Percentiles rank a stretch among this genome's conserved stretches.
phyloP scores from a whole-genome alignment of 2,888 invertebrate species.

The Morinoia aosen region DNA sequence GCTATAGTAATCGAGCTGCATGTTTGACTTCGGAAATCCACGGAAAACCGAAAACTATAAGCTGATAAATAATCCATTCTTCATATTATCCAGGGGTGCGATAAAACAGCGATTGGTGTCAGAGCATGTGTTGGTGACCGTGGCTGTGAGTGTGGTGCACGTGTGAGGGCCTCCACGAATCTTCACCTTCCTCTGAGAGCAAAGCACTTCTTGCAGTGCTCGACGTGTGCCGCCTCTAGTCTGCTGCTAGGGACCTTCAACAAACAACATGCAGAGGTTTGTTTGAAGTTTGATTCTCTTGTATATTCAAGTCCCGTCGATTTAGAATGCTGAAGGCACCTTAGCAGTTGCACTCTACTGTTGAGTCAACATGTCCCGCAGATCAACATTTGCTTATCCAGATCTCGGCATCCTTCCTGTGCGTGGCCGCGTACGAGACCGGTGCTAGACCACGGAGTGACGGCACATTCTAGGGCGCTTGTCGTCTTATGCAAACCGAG shows the following conservation, averaged over 20 bases:
- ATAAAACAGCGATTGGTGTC: not conserved
- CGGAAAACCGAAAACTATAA: not conserved
- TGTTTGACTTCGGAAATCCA: not conserved
- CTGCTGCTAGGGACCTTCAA: not conserved
- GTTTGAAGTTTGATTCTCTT: constrained; percentile 18
- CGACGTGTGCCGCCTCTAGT: not conserved
- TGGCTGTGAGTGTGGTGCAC: not conserved
- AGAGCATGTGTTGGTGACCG: not conserved
- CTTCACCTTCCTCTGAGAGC: not conserved
- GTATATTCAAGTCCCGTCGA: constrained; percentile 15
- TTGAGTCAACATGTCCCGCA: constrained; percentile 13
- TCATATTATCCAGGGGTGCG: not conserved
- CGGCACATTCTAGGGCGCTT: not conserved
- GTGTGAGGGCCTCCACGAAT: not conserved
- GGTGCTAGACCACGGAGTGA: not conserved
- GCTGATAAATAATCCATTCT: not conserved
- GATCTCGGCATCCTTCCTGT: not conserved
- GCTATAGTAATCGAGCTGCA: too few relatives aligned
- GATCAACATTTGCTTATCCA: constrained; percentile 28
- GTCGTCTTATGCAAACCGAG: not conserved
- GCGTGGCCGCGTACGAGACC: not conserved
- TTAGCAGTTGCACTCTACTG: constrained; percentile 1
- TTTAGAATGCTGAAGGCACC: constrained; percentile 23
- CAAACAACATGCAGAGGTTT: not conserved
- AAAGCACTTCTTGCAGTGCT: not conserved